Percentiles rank a stretch among this genome's conserved stretches.
Evolutionary conservation across 1,140 invertebrate species (phyloP).

Genomic region (Hydropsyche tenuis): DNA sequence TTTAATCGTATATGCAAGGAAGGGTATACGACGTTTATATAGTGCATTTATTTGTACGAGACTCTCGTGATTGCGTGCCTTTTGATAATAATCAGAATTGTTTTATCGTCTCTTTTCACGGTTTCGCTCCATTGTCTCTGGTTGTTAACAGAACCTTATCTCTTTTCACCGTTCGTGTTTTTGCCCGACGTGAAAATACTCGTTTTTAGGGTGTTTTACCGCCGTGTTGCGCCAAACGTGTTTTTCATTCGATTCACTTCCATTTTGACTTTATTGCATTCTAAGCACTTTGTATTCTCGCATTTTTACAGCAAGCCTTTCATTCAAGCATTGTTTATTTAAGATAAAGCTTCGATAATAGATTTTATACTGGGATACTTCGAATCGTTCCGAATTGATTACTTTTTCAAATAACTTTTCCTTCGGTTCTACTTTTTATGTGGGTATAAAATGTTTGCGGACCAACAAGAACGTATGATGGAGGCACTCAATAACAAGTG

Average conservation of each 20-base stretch:
- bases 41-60: neutral
- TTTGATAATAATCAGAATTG: constrained; percentile 41
- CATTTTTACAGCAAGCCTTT: too few species aligned
- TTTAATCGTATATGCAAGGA: too few species aligned
- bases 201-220: constrained; percentile 5
- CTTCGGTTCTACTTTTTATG: neutral
- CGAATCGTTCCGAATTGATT: too few species aligned
- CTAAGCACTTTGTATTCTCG: too few species aligned
- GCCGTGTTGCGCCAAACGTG: neutral
- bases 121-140: constrained; percentile 16
- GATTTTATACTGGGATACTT: too few species aligned
- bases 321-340: too few species aligned
- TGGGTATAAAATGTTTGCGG: constrained; percentile 3
- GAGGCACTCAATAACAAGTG: constrained; percentile 32
- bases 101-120: constrained; percentile 38
- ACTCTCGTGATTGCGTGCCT: constrained; percentile 12
- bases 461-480: constrained; percentile 17
- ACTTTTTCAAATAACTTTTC: neutral
- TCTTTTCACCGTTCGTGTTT: constrained; percentile 29
- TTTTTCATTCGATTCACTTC: constrained; percentile 16
- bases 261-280: neutral
- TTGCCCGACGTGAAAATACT: neutral
- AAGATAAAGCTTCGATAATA: too few species aligned
- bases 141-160: constrained; percentile 20
- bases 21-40: neutral